Percentiles rank a stretch among this genome's conserved stretches.
Conservation (phyloP, 2,888 invertebrate genomes). For the Tenthredo notha region DNA sequence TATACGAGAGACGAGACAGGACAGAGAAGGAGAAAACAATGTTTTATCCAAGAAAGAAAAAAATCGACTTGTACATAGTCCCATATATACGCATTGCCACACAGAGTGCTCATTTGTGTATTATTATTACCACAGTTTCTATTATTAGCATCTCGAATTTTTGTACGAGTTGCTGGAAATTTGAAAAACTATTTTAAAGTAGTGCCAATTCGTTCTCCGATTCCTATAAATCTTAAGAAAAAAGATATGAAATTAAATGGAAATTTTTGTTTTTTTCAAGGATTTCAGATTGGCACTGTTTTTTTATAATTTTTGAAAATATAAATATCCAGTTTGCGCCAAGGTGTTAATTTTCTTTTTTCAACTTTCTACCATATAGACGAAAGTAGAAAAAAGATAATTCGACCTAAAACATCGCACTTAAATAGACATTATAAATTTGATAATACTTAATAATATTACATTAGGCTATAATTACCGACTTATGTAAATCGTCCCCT, state of each 20-base stretch:
- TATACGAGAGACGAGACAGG: background rate
- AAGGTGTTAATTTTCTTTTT: constrained; percentile 13
- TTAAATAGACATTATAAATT: constrained; percentile 36
- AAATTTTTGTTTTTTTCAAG: background rate
- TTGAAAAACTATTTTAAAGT: background rate
- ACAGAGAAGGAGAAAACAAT: background rate
- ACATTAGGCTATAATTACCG: constrained; percentile 42
- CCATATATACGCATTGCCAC: constrained; percentile 51
- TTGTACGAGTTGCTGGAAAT: background rate
- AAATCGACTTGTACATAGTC: constrained; percentile 70
- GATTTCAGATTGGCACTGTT: background rate
- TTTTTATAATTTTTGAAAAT: constrained; percentile 16
- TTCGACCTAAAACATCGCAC: background rate
- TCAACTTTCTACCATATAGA: constrained; percentile 14
- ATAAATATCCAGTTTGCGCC: constrained; percentile 35
- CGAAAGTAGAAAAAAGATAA: constrained; percentile 33
- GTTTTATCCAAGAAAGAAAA: constrained; percentile 29
- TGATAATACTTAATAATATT: constrained; percentile 36
- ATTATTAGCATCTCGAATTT: constrained; percentile 28
- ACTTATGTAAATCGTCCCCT: constrained; percentile 68
- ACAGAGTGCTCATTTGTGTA: constrained; percentile 41
- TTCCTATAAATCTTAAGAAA: background rate
- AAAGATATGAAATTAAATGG: background rate
- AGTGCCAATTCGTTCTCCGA: constrained; percentile 6
- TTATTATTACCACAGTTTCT: constrained; percentile 35